Evolutionary conservation across 2,797 vertebrate species (phyloP), one percentile per base, ranked within the genome.

Genomic region (Sebastes iracundus): DNA sequence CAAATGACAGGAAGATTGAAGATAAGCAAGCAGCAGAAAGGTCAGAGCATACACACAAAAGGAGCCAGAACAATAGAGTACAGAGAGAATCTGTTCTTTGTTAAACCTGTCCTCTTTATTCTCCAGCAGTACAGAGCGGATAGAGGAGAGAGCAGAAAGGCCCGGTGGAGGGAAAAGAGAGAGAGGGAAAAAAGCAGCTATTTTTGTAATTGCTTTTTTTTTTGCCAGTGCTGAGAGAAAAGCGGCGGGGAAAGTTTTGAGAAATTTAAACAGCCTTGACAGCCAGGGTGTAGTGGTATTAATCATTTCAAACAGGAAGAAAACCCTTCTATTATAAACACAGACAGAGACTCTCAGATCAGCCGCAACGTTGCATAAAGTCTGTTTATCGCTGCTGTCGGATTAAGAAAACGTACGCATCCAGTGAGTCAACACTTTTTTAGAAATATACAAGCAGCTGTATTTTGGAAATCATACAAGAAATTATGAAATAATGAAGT

Each of bases 251-350:
- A 92, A 93, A 88, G 87, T 89, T 92, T 90, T 67, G 86, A 85
- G 85, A 92, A 94, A 89, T 88, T 93, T 94, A 95, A 96, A 95
- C 94, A 94, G 88, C 76, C 82, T 82, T 88, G 93, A 95, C 94
- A 94, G 93, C 82, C 76, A 75, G 83, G 88, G 89, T 93, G 94
- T 77, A 83, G 83, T 73, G 83, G 90, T 90, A 96, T 96, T 95
- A 94, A 95, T 96, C 93, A 93, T 94, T 94, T 94, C 90, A 92
- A 94, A 94, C 91, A 74, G 88, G 66, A 79, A 93, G 93, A 93
- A 94, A 95, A 91, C 80, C 78, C 85, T 64, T 85, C 76, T 85
- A 92, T 93, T 93, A 90, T 94, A 96, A 96, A 95, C 95, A 95
- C 84, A 93, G 87, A 90, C 90, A 83, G 76, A 90, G 90, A 85